These are phyloP conservation scores for Theonella swinhoei DNA, from an alignment of 37 sponge, comb jelly and placozoan species.

Conservation along the genomic window DNA sequence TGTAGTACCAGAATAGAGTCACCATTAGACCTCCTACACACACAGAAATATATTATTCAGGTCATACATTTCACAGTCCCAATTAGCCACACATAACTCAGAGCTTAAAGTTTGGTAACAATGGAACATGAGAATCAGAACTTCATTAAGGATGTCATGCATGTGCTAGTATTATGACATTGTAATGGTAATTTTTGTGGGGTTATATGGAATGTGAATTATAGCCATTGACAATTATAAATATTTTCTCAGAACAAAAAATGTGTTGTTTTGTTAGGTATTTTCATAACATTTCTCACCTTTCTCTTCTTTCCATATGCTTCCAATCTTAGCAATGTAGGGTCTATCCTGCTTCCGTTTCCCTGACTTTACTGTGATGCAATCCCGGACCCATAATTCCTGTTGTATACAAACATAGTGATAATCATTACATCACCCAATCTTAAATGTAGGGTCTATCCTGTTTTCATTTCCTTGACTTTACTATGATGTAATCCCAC, in stretches of 20 bases:
- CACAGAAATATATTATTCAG: background rate
- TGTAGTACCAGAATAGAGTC: constrained; percentile 81
- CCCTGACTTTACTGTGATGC: constrained; percentile 35
- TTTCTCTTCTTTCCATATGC: constrained; percentile 64
- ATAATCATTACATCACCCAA: no score
- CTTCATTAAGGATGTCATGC: no score
- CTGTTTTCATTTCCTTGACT: constrained; percentile 12
- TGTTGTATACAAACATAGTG: constrained; percentile 2
- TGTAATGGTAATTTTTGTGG: no score
- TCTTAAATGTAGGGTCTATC: constrained; percentile 65
- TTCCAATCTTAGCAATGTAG: constrained; percentile 67
- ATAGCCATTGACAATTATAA: no score
- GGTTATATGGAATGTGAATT: no score
- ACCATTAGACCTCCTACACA: constrained; percentile 58
- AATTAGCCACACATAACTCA: background rate
- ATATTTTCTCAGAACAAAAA: no score
- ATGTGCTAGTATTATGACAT: no score
- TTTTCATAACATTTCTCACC: background rate
- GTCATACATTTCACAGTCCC: background rate
- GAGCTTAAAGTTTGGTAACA: no score
- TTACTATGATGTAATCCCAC: constrained; percentile 41
- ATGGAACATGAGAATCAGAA: no score
- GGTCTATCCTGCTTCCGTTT: constrained; percentile 35
- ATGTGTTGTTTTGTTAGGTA: no score
- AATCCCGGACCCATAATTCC: constrained; percentile 62